Evolutionary conservation across 2,797 vertebrate species (phyloP), one percentile per base, ranked within the genome.

Genomic region (Amazona ochrocephala): DNA sequence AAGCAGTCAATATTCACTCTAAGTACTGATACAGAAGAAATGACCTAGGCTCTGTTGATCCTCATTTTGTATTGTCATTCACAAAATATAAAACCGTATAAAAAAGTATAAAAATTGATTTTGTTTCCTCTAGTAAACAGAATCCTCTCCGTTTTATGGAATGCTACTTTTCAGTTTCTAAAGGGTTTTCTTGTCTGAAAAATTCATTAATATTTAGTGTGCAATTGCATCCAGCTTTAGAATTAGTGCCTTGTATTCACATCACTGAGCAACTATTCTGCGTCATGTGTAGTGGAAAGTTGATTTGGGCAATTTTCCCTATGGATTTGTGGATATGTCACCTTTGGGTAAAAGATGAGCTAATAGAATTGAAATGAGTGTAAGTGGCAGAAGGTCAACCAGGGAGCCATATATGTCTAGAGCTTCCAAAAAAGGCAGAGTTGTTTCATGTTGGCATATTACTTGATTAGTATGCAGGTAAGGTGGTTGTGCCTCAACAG

Each of bases 381-480:
- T 98, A 97, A 98, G 97, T 98, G 97, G 97, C 97, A 97, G 97
- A 95, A 98, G 98, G 98, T 98, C 97, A 97, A 68, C 51, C 34
- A 94, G 96, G 94, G 96, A 97, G 93, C 96, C 1, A 47, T 73
- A 26, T 85, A 83, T 45, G 77, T 96, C 96, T 97, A 77, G 95
- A 97, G 95, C 96, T 97, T 97, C 97, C 92, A 75, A 95, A 97
- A 97, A 97, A 98, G 94, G 92, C 94, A 86, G 84, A 84, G 78
- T 47, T 94, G 96, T 94, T 97, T 96, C 96, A 95, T 97, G 94
- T 95, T 96, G 96, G 93, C 92, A 60, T 90, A 97, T 88, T 90
- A 91, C 60, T 70, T 37, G 84, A 98, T 98, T 98, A 98, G 98
- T 98, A 98, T 98, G 97, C 98, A 98, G 98, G 97, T 97, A 94